Conservation (phyloP, 2,797 vertebrate genomes). For the Meriones psammophilus region DNA sequence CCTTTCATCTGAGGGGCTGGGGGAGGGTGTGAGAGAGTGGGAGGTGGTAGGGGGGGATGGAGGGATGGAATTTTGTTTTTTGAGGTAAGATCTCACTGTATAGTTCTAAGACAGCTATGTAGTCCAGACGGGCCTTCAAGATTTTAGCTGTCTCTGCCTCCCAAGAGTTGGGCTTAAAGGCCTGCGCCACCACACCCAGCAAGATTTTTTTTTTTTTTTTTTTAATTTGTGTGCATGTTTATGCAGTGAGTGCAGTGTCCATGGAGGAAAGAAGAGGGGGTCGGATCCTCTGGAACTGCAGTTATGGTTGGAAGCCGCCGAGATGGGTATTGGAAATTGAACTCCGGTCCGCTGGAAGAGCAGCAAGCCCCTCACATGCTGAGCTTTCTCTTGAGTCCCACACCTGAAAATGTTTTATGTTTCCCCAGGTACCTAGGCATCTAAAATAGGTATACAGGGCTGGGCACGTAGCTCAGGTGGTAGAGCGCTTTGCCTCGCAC, state of each 20-base stretch:
- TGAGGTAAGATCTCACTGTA: not conserved
- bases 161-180: not conserved
- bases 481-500: not conserved
- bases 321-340: not conserved
- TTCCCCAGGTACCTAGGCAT: not conserved
- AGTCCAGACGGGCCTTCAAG: not conserved
- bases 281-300: too few species aligned
- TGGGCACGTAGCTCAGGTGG: not conserved
- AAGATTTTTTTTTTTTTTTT: not conserved
- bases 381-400: not conserved
- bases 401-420: not conserved
- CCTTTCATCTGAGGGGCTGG: not conserved
- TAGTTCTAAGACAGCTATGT: not conserved
- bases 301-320: not conserved
- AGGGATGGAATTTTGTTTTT: not conserved
- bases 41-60: too few species aligned
- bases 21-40: too few species aligned
- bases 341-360: not conserved
- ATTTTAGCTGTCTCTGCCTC: not conserved
- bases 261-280: not conserved
- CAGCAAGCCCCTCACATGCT: not conserved
- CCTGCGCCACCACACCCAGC: not conserved
- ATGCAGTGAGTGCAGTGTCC: not conserved
- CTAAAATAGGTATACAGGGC: not conserved
- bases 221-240: not conserved